Evolutionary conservation across 2,797 vertebrate genomes (phyloP).

Genomic region (Gymnocypris eckloni): DNA sequence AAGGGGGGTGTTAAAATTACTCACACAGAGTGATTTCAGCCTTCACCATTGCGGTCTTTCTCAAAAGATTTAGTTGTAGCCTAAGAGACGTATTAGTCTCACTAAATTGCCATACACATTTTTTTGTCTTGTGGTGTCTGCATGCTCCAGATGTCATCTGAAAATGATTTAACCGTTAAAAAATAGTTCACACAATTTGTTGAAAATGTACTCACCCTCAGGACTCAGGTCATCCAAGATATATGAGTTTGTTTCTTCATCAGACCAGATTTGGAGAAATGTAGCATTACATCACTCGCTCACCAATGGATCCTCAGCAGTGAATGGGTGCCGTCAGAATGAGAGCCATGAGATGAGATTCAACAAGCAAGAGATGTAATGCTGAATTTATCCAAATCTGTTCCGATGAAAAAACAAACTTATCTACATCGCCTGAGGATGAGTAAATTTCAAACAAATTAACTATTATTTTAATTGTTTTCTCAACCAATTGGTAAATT

Average conservation of each 20-base stretch:
- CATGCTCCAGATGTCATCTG: not conserved
- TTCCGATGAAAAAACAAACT: not conserved
- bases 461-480: not conserved
- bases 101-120: not conserved
- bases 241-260: not conserved
- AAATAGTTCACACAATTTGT: not conserved
- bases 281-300: not conserved
- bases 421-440: not conserved
- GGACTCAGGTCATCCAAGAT: not conserved
- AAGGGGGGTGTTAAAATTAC: slow-evolving; percentile 37
- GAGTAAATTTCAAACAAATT: not conserved
- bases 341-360: too few species aligned
- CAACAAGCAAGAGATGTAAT: not conserved
- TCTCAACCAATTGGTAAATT: not conserved
- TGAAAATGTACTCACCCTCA: not conserved
- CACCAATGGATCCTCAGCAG: not conserved
- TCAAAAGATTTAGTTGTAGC: slow-evolving; percentile 18
- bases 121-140: not conserved
- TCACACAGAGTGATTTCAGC: slow-evolving; percentile 14
- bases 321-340: not conserved
- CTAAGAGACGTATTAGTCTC: slow-evolving; percentile 10
- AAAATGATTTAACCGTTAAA: not conserved
- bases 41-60: not conserved
- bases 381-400: not conserved
- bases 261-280: not conserved